Base-by-base conservation (phyloP, 2,113 vertebrate genomes). In the Sialia sialis region DNA sequence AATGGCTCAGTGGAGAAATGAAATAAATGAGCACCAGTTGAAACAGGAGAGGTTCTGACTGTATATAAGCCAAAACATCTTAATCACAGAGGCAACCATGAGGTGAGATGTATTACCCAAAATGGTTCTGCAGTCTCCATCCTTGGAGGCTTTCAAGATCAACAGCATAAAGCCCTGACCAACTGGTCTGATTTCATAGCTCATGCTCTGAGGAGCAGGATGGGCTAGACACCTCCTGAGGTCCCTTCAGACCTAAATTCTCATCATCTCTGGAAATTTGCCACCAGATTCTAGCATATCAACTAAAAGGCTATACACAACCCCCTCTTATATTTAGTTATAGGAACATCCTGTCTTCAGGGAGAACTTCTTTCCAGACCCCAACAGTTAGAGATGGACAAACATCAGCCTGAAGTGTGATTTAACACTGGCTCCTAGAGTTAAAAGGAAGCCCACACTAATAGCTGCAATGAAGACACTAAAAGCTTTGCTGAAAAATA, bases 401-500 rank as follows among this genome's bases (percentile, higher is more conserved):
- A 85, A 83, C 38, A 56, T 23, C 29, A 72, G 20, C 39, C 60
- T 70, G 22, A 90, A 78, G 19, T 29, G 26, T 64, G 41, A 75
- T 62, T 79, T 81, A 78, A 73, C 58, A 49, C 29, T 15, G 76
- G 14, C 23, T 83, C 52, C 58, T 73, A 36, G 13, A 43, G 55
- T 29, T 67, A 64, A 60, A 81, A 32, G 7, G 22, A 89, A 93
- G 49, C 15, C 5, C 34, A 72, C 34, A 51, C 29, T 48, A 54
- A 82, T 4, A 76, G 26, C 78, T 69, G 38, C 32, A 86, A 62
- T 11, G 43, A 86, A 93, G 43, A 86, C 4, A 2, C 46, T 90
- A n/a, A 93, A 90, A 86, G 18, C 48, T 70, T 59, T 90, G 43
- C 59, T 84, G n/a, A 90, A 92, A 94, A 89, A 30, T 6, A 87